Evolutionary conservation across 2,888 invertebrate genomes (phyloP).

Genomic region (Dynastes hyllus): DNA sequence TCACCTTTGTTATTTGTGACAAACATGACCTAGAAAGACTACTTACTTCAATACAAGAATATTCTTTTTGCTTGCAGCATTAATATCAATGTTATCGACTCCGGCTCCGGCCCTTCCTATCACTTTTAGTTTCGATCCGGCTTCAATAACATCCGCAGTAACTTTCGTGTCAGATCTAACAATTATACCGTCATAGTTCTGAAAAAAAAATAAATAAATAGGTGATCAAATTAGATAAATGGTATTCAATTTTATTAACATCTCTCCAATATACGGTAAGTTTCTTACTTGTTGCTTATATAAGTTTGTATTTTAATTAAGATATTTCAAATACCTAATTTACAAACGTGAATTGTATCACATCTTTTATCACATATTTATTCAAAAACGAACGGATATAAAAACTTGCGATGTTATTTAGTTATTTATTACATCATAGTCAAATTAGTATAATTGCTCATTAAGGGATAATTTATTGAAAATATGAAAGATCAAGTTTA

Average conservation of each 20-base stretch:
- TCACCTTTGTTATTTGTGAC: background rate
- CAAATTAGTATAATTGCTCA: too few relatives aligned
- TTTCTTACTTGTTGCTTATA: too few relatives aligned
- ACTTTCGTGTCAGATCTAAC: slow-evolving; percentile 97
- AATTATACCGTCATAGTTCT: slow-evolving; percentile 93
- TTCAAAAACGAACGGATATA: too few relatives aligned
- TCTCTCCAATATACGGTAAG: too few relatives aligned
- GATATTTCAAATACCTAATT: too few relatives aligned
- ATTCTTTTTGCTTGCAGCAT: slow-evolving; percentile 87
- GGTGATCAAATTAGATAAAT: background rate
- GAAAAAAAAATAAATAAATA: slow-evolving; percentile 59
- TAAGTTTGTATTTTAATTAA: too few relatives aligned
- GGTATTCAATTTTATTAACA: background rate
- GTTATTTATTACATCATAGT: too few relatives aligned
- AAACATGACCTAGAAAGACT: background rate
- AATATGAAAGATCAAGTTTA: too few relatives aligned
- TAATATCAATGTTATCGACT: slow-evolving; percentile 96
- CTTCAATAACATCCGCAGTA: slow-evolving; percentile 87
- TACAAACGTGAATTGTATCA: too few relatives aligned
- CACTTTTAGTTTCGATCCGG: slow-evolving; percentile 84
- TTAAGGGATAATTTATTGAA: too few relatives aligned
- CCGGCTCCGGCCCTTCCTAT: slow-evolving; percentile 99
- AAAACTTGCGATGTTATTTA: too few relatives aligned
- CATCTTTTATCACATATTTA: too few relatives aligned
- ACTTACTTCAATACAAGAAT: slow-evolving; percentile 95